Percentiles rank a stretch among this genome's conserved stretches.
Conservation (phyloP, 2,797 vertebrate genomes). For the Alfaro cultratus region DNA sequence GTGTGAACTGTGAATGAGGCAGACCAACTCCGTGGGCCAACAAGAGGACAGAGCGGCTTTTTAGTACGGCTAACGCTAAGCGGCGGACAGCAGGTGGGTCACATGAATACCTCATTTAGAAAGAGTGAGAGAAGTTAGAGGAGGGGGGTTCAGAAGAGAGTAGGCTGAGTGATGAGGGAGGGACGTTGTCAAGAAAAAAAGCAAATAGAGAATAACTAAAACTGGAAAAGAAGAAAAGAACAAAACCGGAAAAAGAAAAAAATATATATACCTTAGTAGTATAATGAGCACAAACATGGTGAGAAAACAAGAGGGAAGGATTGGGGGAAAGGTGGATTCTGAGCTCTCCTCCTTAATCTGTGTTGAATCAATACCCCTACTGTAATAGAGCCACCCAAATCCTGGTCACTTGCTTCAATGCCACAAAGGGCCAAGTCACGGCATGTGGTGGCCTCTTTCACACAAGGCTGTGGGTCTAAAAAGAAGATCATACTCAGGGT, state of each 20-base stretch:
- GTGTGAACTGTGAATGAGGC: slow-evolving; percentile 80
- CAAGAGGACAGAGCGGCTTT: slow-evolving; percentile 75
- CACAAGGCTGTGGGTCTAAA: slow-evolving; percentile 59
- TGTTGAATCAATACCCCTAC: slow-evolving; percentile 80
- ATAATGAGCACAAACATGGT: slow-evolving; percentile 34
- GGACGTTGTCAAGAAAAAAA: slow-evolving; percentile 50
- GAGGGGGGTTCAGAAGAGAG: slow-evolving; percentile 35
- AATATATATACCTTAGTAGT: slow-evolving; percentile 10
- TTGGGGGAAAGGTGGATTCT: slow-evolving; percentile 20
- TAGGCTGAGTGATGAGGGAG: slow-evolving; percentile 43
- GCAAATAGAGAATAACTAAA: slow-evolving; percentile 54
- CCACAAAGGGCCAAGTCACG: slow-evolving; percentile 73
- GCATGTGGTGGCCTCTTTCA: slow-evolving; percentile 73
- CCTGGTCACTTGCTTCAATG: slow-evolving; percentile 69
- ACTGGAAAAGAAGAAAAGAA: slow-evolving; percentile 23
- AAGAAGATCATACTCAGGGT: slow-evolving; percentile 62
- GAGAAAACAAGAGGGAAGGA: not conserved
- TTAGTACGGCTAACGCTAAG: slow-evolving; percentile 72
- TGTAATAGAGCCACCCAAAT: slow-evolving; percentile 75
- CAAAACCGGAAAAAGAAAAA: slow-evolving; percentile 42
- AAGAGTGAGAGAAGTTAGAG: slow-evolving; percentile 69
- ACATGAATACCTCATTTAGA: slow-evolving; percentile 84
- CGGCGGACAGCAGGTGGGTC: slow-evolving; percentile 83
- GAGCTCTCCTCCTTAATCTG: slow-evolving; percentile 64
- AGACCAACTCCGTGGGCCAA: slow-evolving; percentile 63